Percentiles rank a stretch among this genome's conserved stretches.
phyloP scores from a whole-genome alignment of 2,888 invertebrate genomes.

The Scrobipalpa atriplicella region DNA sequence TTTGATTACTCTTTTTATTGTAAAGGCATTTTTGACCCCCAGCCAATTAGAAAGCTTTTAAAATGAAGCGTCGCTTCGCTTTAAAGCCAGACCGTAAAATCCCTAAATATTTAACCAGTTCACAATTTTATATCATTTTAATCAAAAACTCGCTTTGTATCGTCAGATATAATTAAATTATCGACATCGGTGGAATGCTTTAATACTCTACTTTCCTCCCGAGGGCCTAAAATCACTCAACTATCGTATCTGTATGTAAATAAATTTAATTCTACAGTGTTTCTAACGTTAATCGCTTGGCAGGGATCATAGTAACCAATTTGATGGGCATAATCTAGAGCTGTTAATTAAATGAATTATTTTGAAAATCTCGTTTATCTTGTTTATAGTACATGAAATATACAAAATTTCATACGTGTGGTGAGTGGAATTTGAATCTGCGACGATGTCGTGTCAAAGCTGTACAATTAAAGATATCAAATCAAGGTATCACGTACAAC shows the following conservation, averaged over 20 bases:
- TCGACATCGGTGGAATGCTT: constrained; percentile 48
- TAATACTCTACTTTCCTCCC: constrained; percentile 30
- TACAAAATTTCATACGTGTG: no score
- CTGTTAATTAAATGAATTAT: constrained; percentile 29
- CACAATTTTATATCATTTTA: constrained; percentile 44
- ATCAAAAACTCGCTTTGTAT: constrained; percentile 39
- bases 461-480: no score
- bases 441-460: no score
- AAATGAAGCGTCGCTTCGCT: constrained; percentile 34
- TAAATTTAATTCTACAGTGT: constrained; percentile 68
- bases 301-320: constrained; percentile 46
- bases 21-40: not conserved
- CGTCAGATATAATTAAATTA: constrained; percentile 55
- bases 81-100: constrained; percentile 46
- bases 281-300: constrained; percentile 60
- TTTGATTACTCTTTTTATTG: constrained; percentile 3
- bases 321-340: constrained; percentile 38
- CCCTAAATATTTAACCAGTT: constrained; percentile 40
- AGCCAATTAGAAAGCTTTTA: constrained; percentile 20
- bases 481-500: no score
- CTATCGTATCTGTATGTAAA: constrained; percentile 60
- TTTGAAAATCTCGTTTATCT: no score
- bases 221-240: constrained; percentile 46
- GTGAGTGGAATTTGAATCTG: no score
- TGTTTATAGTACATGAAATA: no score